Conservation (phyloP, 2,113 vertebrate genomes). For the Calidris pygmaea region DNA sequence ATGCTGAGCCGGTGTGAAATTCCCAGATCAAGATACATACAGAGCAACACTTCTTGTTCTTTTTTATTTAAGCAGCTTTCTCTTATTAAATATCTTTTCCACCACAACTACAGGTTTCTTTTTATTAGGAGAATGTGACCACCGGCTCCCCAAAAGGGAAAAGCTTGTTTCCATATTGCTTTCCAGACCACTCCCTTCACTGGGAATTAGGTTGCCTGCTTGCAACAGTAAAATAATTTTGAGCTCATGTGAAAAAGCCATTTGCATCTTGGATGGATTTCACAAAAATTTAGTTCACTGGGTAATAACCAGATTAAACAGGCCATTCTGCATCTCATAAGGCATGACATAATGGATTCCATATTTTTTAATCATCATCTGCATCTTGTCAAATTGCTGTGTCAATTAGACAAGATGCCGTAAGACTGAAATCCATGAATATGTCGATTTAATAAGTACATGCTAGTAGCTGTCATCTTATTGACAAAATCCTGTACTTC, state of each 20-base stretch:
- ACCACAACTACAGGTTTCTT: slow-evolving; percentile 17
- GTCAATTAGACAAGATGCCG: not conserved
- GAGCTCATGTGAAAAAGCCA: slow-evolving; percentile 49
- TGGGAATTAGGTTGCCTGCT: slow-evolving; percentile 3
- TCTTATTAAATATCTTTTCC: slow-evolving; percentile 11
- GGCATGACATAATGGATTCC: not conserved
- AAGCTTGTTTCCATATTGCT: slow-evolving; percentile 31
- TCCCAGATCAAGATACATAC: not conserved
- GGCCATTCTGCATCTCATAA: not conserved
- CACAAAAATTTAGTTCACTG: slow-evolving; percentile 2
- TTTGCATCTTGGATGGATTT: slow-evolving; percentile 35
- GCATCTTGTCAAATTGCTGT: not conserved
- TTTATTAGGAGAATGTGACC: slow-evolving; percentile 36
- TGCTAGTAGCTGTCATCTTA: not conserved
- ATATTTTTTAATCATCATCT: not conserved
- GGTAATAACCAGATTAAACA: slow-evolving; percentile 29
- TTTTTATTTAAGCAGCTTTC: not conserved
- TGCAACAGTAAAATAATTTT: slow-evolving; percentile 36
- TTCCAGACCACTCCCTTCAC: slow-evolving; percentile 47
- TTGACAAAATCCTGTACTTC: not conserved
- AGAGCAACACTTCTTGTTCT: not conserved
- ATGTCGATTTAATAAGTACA: not conserved
- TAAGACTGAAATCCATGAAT: not conserved
- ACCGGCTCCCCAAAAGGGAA: slow-evolving; percentile 5
- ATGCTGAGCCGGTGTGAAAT: not conserved